Evolutionary conservation across 2,797 vertebrate genomes (phyloP).

Genomic region (Carduelis carduelis): DNA sequence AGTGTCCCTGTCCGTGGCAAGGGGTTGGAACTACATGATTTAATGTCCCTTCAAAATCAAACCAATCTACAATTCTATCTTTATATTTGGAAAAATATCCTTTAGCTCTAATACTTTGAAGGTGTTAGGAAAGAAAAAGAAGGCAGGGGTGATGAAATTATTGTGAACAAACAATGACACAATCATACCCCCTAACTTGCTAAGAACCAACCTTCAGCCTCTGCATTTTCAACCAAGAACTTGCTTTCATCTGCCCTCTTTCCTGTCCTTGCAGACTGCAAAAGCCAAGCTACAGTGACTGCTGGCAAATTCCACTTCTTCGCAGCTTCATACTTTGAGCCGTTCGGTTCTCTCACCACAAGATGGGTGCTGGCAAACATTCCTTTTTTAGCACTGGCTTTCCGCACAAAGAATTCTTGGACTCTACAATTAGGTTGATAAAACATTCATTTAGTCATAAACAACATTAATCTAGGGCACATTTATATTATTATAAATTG

Average conservation of each 20-base stretch:
- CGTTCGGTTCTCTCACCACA: conserved; percentile 84
- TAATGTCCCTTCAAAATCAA: neutral
- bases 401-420: conserved; percentile 95
- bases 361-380: conserved; percentile 95
- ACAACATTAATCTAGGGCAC: neutral
- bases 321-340: conserved; percentile 94
- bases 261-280: conserved; percentile 85
- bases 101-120: neutral
- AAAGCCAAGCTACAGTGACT: conserved; percentile 87
- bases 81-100: neutral
- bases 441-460: neutral
- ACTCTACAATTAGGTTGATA: conserved; percentile 77
- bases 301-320: conserved; percentile 95
- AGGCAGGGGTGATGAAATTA: too few relatives aligned
- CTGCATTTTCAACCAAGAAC: conserved; percentile 83
- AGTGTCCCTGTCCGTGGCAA: neutral
- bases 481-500: neutral
- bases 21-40: neutral
- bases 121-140: neutral
- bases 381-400: conserved; percentile 86
- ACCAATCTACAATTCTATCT: neutral
- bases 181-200: neutral
- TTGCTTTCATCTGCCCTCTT: conserved; percentile 80
- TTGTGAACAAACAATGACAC: rapidly evolving
- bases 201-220: conserved; percentile 78